Percentiles rank a stretch among this genome's conserved stretches.
Evolutionary conservation across 2,797 vertebrate species (phyloP).

Genomic region (Graptemys geographica): DNA sequence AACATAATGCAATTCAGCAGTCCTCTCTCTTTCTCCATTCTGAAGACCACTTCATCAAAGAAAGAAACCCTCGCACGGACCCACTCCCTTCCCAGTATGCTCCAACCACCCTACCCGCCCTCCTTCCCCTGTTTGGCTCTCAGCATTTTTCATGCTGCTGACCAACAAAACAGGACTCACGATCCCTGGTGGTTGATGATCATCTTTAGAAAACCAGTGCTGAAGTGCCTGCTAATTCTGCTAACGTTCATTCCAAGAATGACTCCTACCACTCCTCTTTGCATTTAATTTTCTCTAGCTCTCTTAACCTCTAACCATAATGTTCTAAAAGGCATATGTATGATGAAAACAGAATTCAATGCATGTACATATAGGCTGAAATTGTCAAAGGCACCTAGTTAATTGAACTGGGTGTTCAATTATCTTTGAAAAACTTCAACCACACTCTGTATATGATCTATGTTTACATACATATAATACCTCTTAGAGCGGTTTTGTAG

Average conservation of each 20-base stretch:
- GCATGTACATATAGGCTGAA: accelerated
- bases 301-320: neutral
- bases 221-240: accelerated
- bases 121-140: neutral
- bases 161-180: neutral
- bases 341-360: neutral
- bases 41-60: neutral
- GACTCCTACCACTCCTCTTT: accelerated
- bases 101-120: accelerated
- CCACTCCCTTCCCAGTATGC: accelerated
- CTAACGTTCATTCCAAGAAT: neutral
- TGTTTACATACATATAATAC: neutral
- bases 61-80: accelerated
- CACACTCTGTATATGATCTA: neutral
- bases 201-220: neutral
- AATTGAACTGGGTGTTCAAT: constrained; percentile 20
- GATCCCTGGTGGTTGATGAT: accelerated
- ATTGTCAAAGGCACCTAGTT: neutral
- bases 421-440: constrained; percentile 1
- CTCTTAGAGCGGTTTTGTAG: neutral
- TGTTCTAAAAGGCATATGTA: accelerated
- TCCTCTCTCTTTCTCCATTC: neutral
- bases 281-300: neutral
- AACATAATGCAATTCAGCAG: neutral
- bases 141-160: neutral